Conservation (phyloP, 2,888 invertebrate species). For the Chironomus tentans region DNA sequence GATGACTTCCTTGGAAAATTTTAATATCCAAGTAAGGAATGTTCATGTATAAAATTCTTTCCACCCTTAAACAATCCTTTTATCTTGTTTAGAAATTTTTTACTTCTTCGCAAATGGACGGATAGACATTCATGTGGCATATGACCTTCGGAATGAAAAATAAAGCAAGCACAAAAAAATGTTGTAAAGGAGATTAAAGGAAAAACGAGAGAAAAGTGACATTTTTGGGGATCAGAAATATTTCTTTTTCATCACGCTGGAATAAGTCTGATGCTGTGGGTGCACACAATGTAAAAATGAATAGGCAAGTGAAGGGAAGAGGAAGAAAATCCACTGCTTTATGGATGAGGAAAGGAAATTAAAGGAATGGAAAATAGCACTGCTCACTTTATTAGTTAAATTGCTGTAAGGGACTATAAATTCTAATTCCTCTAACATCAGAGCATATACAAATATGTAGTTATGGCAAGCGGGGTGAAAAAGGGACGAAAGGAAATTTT, state of each 20-base stretch:
- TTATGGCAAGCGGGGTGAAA: neutral
- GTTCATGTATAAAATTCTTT: too few relatives aligned
- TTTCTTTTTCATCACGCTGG: neutral
- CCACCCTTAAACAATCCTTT: neutral
- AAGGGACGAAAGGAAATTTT: neutral
- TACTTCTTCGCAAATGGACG: neutral
- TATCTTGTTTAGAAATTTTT: neutral
- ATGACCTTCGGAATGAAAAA: neutral
- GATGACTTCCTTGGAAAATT: too few relatives aligned
- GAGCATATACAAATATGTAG: neutral
- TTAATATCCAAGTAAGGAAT: too few relatives aligned
- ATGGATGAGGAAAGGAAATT: neutral
- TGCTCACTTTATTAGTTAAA: conserved; percentile 1
- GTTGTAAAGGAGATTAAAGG: neutral
- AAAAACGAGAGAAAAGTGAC: neutral
- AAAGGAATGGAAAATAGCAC: neutral
- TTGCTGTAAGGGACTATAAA: neutral
- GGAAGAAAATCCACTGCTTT: neutral
- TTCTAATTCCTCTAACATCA: neutral
- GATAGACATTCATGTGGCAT: neutral
- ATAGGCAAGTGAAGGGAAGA: neutral
- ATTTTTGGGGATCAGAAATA: neutral
- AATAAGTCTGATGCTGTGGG: neutral
- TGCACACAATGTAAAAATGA: neutral
- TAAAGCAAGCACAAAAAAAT: neutral